Evolutionary conservation across 2,797 vertebrate genomes (phyloP).

Genomic region (Tadarida brasiliensis): DNA sequence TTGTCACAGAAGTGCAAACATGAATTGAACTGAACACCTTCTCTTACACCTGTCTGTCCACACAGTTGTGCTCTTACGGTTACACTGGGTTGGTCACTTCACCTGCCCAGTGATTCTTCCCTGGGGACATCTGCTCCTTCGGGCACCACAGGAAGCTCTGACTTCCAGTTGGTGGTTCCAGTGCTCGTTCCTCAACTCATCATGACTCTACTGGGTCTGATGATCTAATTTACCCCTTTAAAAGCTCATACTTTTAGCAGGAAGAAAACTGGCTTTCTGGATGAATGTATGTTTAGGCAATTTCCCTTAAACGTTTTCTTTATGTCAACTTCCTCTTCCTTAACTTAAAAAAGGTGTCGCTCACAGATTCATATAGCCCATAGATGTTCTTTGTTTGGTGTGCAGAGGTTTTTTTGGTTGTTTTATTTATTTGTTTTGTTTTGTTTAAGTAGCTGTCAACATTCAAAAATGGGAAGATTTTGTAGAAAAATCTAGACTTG

Average conservation of each 20-base stretch:
- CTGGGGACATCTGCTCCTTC: neutral
- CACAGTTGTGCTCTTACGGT: neutral
- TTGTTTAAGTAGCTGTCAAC: neutral
- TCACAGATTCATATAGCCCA: neutral
- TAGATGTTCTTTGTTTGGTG: neutral
- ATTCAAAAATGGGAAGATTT: neutral
- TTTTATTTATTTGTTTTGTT: neutral
- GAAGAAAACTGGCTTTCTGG: neutral
- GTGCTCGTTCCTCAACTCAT: neutral
- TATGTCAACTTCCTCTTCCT: neutral
- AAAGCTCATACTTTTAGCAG: neutral
- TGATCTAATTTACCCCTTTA: neutral
- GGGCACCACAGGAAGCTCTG: neutral
- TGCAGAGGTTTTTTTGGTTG: neutral
- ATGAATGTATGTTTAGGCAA: neutral
- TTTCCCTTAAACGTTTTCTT: conserved; percentile 49
- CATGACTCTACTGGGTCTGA: neutral
- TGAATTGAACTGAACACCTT: neutral
- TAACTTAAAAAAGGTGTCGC: neutral
- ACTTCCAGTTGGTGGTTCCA: neutral
- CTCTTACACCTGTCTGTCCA: neutral
- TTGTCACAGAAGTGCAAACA: neutral
- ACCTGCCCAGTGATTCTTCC: neutral
- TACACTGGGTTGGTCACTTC: neutral
- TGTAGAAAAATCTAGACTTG: neutral